phyloP scores from a whole-genome alignment of 1,140 invertebrate species.

The Riptortus pedestris region DNA sequence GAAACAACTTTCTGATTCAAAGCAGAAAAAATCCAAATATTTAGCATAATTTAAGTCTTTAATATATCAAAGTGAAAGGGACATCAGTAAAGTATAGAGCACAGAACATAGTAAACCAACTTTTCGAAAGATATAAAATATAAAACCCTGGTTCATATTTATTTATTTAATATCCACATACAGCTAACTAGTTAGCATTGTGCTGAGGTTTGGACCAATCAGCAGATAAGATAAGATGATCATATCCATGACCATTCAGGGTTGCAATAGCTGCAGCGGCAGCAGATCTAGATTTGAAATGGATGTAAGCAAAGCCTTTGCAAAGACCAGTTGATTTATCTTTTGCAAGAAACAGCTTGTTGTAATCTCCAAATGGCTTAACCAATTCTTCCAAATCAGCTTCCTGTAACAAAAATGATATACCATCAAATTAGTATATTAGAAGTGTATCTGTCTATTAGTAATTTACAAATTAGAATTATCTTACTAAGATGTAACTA shows the following conservation, averaged over 20 bases:
- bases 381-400: conserved; percentile 92
- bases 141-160: not conserved
- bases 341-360: conserved; percentile 68
- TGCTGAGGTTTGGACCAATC: conserved; percentile 88
- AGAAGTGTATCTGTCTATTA: not conserved
- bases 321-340: conserved; percentile 71
- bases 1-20: too few species aligned
- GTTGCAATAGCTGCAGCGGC: conserved; percentile 81
- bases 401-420: conserved; percentile 45
- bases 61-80: too few species aligned
- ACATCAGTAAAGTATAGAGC: too few species aligned
- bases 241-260: conserved; percentile 92
- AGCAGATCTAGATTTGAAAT: conserved; percentile 79
- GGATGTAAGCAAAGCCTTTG: conserved; percentile 93
- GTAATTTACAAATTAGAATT: not conserved
- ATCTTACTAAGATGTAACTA: too few species aligned
- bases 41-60: too few species aligned
- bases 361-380: conserved; percentile 77
- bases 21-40: too few species aligned
- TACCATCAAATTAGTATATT: not conserved
- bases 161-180: not conserved
- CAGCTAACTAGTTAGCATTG: not conserved
- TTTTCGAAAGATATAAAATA: not conserved
- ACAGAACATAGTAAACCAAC: too few species aligned
- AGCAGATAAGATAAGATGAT: conserved; percentile 94